These are phyloP conservation scores for Litocranius walleri DNA, from an alignment of 2,113 vertebrate genomes.

Conservation along the genomic window DNA sequence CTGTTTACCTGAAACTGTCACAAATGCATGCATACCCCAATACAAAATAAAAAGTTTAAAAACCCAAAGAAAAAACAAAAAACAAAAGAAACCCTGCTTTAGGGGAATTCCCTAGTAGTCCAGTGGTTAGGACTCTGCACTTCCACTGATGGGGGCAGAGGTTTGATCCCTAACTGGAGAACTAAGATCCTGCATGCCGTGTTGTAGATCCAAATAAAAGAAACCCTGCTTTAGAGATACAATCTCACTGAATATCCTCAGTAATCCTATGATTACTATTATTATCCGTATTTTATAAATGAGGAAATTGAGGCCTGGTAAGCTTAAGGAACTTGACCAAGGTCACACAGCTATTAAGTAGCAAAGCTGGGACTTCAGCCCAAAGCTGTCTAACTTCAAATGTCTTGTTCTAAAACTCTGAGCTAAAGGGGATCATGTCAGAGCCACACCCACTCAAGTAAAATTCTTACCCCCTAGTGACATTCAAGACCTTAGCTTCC, in stretches of 20 bases:
- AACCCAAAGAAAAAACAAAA: not conserved
- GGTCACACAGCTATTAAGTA: not conserved
- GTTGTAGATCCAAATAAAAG: not conserved
- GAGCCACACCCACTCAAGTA: not conserved
- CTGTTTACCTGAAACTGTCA: not conserved
- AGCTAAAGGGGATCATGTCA: not conserved
- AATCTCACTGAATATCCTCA: not conserved
- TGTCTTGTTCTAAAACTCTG: not conserved
- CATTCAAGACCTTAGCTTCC: not conserved
- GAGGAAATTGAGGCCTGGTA: not conserved
- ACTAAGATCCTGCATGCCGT: not conserved
- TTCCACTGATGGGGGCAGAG: not conserved
- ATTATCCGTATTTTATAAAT: not conserved
- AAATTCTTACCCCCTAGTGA: not conserved
- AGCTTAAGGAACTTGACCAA: not conserved
- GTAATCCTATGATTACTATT: not conserved
- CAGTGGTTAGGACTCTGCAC: not conserved
- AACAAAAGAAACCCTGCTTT: not conserved
- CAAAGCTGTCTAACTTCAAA: not conserved
- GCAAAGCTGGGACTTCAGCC: not conserved
- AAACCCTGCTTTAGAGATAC: not conserved
- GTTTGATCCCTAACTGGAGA: not conserved
- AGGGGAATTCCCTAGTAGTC: not conserved
- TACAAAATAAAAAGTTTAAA: not conserved
- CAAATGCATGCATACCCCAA: not conserved